Evolutionary conservation across 2,113 vertebrate genomes (phyloP), one percentile per base, ranked within the genome.

Genomic region (Suricata suricatta): DNA sequence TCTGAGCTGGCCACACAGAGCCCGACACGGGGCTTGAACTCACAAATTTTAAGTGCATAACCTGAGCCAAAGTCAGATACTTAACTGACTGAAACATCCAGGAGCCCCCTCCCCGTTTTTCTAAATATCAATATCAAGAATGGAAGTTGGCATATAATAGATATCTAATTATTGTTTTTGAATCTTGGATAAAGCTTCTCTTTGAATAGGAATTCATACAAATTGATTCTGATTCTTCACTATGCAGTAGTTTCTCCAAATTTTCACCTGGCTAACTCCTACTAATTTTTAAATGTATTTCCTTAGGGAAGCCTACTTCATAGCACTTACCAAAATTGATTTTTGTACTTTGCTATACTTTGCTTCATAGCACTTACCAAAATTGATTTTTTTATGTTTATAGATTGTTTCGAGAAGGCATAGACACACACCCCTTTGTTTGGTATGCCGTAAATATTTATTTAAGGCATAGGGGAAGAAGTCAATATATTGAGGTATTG

Each of bases 151-250:
- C 4, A 41, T 52, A 38, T 38, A 84, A 72, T 38, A 57, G 10
- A 17, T 7, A 33, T 7, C 64, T 88, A 76, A 44, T 47, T 87
- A 84, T 74, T 79, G 4, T 38, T 52, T 88, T 88, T 68, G 66
- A 81, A 35, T 35, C 38, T 92, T 95, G 17, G 71, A 54, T 29
- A 44, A 84, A 66, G 12, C 31, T 83, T 10, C 0, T 83, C 9
- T 77, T 66, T 80, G 33, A 93, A 29, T 13, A 88, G 19, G 8
- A 60, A 77, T 87, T 68, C 21, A 79, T 38, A 68, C 23, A 95
- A 77, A 88, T 13, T 29, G 31, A 89, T 95, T 82, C 8, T 29
- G 47, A 82, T 77, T 96, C 2, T n/a, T 92, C 5, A 57, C 6
- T 54, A 29, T 44, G 38, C 21, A 44, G 16, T 19, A 69, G 21